Percentiles rank a stretch among this genome's conserved stretches.
These are phyloP conservation scores for Panulirus ornatus DNA, from an alignment of 1,140 invertebrate genomes.

Conservation along the genomic window DNA sequence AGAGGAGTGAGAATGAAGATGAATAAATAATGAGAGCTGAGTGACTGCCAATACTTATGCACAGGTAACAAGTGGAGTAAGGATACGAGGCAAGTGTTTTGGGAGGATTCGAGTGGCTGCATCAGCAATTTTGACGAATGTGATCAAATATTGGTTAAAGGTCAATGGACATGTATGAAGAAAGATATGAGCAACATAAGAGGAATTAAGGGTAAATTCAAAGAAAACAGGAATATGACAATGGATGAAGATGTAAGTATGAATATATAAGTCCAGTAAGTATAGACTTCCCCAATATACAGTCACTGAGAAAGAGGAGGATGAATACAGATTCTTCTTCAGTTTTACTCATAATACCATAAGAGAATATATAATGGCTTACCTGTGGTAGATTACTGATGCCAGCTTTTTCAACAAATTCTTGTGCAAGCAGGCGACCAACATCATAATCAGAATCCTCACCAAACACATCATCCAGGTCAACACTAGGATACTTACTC, in stretches of 20 bases:
- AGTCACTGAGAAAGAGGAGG: too few relatives aligned
- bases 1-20: too few relatives aligned
- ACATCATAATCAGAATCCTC: slow-evolving; percentile 95
- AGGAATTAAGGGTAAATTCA: neutral
- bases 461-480: slow-evolving; percentile 89
- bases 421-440: slow-evolving; percentile 87
- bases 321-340: too few relatives aligned
- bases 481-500: slow-evolving; percentile 83
- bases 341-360: too few relatives aligned
- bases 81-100: neutral
- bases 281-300: too few relatives aligned
- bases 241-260: neutral
- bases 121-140: neutral
- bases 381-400: slow-evolving; percentile 86
- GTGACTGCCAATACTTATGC: too few relatives aligned
- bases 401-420: slow-evolving; percentile 91
- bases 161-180: neutral
- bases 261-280: neutral
- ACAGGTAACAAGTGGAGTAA: neutral
- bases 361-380: too few relatives aligned
- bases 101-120: neutral
- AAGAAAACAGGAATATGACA: neutral
- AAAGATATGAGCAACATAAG: neutral
- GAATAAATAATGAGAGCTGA: too few relatives aligned
- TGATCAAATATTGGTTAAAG: too few relatives aligned